Evolutionary conservation across 1,140 invertebrate genomes (phyloP).

Genomic region (Rhyacophila brunnea): DNA sequence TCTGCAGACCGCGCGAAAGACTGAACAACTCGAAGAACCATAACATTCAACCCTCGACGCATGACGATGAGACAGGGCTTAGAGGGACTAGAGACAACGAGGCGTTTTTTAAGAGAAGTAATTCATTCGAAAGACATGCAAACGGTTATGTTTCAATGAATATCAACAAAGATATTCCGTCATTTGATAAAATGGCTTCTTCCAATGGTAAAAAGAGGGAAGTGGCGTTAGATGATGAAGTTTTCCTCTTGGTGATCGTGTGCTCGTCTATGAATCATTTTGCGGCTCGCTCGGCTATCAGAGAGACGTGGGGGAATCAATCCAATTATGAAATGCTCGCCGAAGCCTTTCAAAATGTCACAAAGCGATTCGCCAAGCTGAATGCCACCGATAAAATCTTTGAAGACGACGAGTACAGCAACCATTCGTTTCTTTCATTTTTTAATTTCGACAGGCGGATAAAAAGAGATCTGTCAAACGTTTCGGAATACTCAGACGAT

Average conservation of each 20-base stretch:
- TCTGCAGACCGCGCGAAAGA: conserved; percentile 48
- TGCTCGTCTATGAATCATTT: conserved; percentile 70
- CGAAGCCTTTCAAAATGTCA: conserved; percentile 40
- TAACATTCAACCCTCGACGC: background rate
- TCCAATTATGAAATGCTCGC: conserved; percentile 54
- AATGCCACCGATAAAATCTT: conserved; percentile 22
- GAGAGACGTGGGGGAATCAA: conserved; percentile 78
- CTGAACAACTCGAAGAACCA: background rate
- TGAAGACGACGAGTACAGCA: conserved; percentile 6
- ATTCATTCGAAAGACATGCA: too few species aligned
- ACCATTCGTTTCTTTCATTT: too few species aligned
- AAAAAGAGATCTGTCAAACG: conserved; percentile 6
- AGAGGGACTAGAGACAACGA: background rate
- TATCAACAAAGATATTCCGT: too few species aligned
- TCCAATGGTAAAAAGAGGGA: conserved; percentile 19
- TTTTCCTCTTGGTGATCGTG: conserved; percentile 70
- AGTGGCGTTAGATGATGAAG: conserved; percentile 31
- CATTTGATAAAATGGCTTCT: too few species aligned
- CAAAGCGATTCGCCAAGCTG: conserved; percentile 10
- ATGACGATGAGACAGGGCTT: background rate
- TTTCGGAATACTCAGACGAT: conserved; percentile 1
- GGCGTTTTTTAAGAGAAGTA: too few species aligned
- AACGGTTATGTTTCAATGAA: too few species aligned
- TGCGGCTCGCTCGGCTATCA: conserved; percentile 65
- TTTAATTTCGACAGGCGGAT: conserved; percentile 7